A percentile compares a stretch with the other conserved stretches of the same genome.
These are phyloP conservation scores for Apamea epomidion DNA, from an alignment of 2,888 invertebrate genomes.

Conservation along the genomic window DNA sequence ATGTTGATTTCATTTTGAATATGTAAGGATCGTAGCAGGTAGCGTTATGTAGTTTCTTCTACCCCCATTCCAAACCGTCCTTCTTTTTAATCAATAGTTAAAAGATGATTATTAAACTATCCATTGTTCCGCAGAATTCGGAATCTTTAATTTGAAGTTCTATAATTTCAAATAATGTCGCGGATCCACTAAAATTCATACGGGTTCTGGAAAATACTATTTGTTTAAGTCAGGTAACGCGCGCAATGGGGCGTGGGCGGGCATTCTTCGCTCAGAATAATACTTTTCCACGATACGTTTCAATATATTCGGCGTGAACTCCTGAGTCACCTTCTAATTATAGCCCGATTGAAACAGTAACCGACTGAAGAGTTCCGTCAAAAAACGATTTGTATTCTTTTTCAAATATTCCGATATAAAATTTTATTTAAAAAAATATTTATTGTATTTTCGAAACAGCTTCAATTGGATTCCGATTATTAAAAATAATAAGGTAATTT, in stretches of 20 bases:
- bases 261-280: conserved; percentile 85
- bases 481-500: background rate
- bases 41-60: background rate
- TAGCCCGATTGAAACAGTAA: conserved; percentile 81
- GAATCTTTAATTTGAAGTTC: background rate
- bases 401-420: background rate
- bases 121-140: background rate
- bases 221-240: conserved; percentile 67
- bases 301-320: conserved; percentile 81
- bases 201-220: conserved; percentile 67
- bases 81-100: background rate
- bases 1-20: background rate
- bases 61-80: background rate
- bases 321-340: conserved; percentile 87
- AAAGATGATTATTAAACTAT: background rate
- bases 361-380: conserved; percentile 52
- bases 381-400: background rate
- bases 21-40: background rate
- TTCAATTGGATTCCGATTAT: background rate
- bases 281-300: conserved; percentile 82
- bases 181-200: background rate
- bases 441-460: background rate
- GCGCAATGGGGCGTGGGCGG: conserved; percentile 75
- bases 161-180: background rate
- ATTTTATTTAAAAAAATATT: background rate